phyloP scores from a whole-genome alignment of 2,888 invertebrate genomes.

The Spodoptera exigua region DNA sequence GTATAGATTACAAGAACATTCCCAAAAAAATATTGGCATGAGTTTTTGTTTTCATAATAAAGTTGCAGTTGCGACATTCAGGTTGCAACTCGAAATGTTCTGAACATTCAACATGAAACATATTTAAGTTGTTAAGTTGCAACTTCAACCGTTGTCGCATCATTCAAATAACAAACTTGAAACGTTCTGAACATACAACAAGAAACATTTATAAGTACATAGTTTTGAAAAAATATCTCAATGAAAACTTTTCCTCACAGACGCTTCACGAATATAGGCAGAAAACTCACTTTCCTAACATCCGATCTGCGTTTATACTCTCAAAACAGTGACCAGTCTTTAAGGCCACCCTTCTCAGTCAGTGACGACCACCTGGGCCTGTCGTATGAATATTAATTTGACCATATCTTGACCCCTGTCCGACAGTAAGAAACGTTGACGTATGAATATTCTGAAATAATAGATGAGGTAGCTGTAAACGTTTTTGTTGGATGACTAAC shows the following conservation, averaged over 20 bases:
- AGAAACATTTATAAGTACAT: too few relatives aligned
- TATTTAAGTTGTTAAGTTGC: too few relatives aligned
- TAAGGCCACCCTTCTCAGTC: constrained; percentile 87
- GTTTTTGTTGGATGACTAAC: constrained; percentile 51
- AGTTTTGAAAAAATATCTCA: too few relatives aligned
- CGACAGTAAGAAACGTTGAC: constrained; percentile 79
- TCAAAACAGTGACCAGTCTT: constrained; percentile 78
- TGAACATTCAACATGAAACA: too few relatives aligned
- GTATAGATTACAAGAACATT: too few relatives aligned
- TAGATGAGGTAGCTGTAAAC: constrained; percentile 66
- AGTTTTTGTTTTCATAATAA: too few relatives aligned
- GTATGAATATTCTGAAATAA: constrained; percentile 86
- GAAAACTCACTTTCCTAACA: constrained; percentile 18
- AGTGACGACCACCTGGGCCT: constrained; percentile 87
- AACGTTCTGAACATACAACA: too few relatives aligned
- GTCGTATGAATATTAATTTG: constrained; percentile 89
- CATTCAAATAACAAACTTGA: too few relatives aligned
- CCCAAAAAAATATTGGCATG: too few relatives aligned
- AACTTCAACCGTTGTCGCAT: too few relatives aligned
- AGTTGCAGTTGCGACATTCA: too few relatives aligned
- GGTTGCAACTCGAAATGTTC: too few relatives aligned
- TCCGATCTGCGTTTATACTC: constrained; percentile 55
- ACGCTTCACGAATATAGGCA: constrained; percentile 59
- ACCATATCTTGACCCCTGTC: constrained; percentile 88
- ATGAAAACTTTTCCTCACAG: constrained; percentile 41